A percentile compares a stretch with the other conserved stretches of the same genome.
Conservation (phyloP, 2,888 invertebrate species). For the Taenaris catops region DNA sequence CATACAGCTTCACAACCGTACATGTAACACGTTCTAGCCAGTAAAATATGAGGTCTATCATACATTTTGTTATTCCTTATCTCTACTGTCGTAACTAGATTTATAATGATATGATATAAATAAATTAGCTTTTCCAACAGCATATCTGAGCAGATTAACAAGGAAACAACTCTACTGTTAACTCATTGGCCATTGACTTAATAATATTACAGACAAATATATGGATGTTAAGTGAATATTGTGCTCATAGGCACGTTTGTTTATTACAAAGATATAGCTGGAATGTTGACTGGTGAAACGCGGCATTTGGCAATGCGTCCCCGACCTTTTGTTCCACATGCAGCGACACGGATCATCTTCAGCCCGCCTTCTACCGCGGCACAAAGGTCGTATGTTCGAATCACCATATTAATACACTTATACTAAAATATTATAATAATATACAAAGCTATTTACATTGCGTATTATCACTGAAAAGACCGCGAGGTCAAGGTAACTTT, state of each 20-base stretch:
- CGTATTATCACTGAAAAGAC: conserved; percentile 66
- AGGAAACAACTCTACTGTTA: conserved; percentile 11
- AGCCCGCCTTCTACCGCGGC: conserved; percentile 36
- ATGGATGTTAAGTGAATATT: conserved; percentile 5
- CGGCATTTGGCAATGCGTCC: conserved; percentile 59
- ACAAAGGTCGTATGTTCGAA: conserved; percentile 37
- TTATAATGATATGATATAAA: conserved; percentile 24
- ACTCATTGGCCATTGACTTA: conserved; percentile 13
- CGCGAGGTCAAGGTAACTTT: conserved; percentile 69
- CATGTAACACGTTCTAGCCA: conserved; percentile 34
- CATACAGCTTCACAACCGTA: conserved; percentile 39
- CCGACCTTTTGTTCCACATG: conserved; percentile 55
- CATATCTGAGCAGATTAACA: conserved; percentile 19
- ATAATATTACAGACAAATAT: conserved; percentile 9
- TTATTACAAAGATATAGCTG: conserved; percentile 35
- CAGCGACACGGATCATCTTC: conserved; percentile 53
- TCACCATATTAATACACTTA: conserved; percentile 27
- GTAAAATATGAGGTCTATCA: conserved; percentile 13
- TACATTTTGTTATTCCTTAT: conserved; percentile 19
- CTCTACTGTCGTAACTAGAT: conserved; percentile 22
- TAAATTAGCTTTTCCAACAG: conserved; percentile 20
- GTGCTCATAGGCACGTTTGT: conserved; percentile 9
- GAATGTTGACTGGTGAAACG: conserved; percentile 62
- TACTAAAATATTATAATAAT: conserved; percentile 33
- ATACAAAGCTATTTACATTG: conserved; percentile 66